Percentiles rank a stretch among this genome's conserved stretches.
phyloP scores from a whole-genome alignment of 2,888 invertebrate species.

The Phoenoteleia sp. region DNA sequence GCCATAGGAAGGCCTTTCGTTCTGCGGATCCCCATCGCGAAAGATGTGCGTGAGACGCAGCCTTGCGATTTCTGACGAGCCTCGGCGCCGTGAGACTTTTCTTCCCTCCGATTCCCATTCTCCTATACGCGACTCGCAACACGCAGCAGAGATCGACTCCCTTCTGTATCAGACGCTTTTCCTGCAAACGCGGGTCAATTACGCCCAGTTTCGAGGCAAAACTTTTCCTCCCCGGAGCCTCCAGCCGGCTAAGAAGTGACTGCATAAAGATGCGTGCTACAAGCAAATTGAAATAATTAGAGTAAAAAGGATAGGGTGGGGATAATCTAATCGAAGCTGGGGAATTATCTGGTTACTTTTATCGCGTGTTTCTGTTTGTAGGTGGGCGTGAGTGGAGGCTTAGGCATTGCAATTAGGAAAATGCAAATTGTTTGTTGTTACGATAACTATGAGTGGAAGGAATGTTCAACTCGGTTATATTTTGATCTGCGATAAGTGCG shows the following conservation, averaged over 20 bases:
- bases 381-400: not conserved
- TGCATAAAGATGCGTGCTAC: slow-evolving; percentile 21
- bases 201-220: slow-evolving; percentile 11
- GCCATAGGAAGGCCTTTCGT: slow-evolving; percentile 61
- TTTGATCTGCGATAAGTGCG: not conserved
- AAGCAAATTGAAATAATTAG: slow-evolving; percentile 36
- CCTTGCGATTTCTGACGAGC: slow-evolving; percentile 57
- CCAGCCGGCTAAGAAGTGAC: not conserved
- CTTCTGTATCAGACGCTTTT: slow-evolving; percentile 47
- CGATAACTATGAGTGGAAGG: not conserved
- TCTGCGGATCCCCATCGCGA: slow-evolving; percentile 60
- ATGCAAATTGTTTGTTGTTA: slow-evolving; percentile 12
- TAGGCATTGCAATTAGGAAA: slow-evolving; percentile 13
- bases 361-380: slow-evolving; percentile 1
- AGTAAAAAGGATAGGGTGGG: not conserved
- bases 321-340: slow-evolving; percentile 37
- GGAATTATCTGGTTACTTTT: slow-evolving; percentile 38
- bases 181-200: slow-evolving; percentile 41
- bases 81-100: slow-evolving; percentile 62
- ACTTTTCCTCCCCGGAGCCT: slow-evolving; percentile 40
- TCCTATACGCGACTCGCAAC: slow-evolving; percentile 30
- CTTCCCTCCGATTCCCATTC: slow-evolving; percentile 62
- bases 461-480: not conserved
- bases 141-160: slow-evolving; percentile 50
- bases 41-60: slow-evolving; percentile 68